Percentiles rank a stretch among this genome's conserved stretches.
Conservation (phyloP, 2,797 vertebrate species). For the Pantherophis vulpinus region DNA sequence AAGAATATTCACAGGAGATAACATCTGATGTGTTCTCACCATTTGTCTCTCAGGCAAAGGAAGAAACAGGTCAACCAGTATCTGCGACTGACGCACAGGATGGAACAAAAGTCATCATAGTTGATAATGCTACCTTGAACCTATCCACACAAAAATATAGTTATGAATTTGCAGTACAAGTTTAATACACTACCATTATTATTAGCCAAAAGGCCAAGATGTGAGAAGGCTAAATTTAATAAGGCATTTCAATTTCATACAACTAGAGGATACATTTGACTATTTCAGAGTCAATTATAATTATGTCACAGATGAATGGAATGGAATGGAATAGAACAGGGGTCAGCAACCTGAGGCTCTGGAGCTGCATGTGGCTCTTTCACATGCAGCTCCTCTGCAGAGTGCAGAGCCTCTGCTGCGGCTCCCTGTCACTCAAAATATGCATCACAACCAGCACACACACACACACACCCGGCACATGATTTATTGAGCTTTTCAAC, state of each 20-base stretch:
- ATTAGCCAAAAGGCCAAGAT: background rate
- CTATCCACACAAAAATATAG: slow-evolving; percentile 49
- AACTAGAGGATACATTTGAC: background rate
- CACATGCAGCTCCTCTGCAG: too few relatives aligned
- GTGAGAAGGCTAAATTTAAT: background rate
- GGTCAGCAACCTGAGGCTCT: too few relatives aligned
- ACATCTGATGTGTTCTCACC: slow-evolving; percentile 55
- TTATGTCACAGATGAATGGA: background rate
- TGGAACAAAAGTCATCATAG: slow-evolving; percentile 46
- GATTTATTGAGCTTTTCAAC: too few relatives aligned
- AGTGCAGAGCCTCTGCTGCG: too few relatives aligned
- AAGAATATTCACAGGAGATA: slow-evolving; percentile 54
- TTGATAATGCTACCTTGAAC: slow-evolving; percentile 70
- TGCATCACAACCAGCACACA: too few relatives aligned
- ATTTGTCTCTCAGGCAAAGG: slow-evolving; percentile 64
- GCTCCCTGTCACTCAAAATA: too few relatives aligned
- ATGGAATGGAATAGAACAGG: too few relatives aligned
- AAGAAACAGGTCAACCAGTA: slow-evolving; percentile 61
- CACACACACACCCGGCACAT: too few relatives aligned
- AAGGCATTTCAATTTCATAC: background rate
- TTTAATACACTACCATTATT: background rate
- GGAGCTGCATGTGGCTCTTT: too few relatives aligned
- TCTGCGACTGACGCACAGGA: slow-evolving; percentile 68
- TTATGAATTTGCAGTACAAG: slow-evolving; percentile 33
- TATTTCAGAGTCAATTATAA: background rate